Evolutionary conservation across 2,888 invertebrate species (phyloP), one percentile per base, ranked within the genome.

Genomic region (Criorhina ranunculi): DNA sequence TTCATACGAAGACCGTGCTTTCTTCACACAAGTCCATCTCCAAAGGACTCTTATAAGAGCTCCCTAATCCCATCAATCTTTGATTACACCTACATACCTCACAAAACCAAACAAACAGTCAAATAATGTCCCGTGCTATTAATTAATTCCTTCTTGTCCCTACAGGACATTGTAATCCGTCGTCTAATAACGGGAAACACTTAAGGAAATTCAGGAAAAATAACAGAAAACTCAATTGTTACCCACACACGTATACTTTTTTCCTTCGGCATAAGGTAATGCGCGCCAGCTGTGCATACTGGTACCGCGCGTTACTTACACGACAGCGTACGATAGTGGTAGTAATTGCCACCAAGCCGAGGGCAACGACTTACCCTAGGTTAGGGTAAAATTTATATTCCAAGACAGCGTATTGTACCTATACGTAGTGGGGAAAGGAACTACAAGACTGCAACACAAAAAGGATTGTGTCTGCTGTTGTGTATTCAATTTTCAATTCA

Each of bases 291-390:
- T 83, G 82, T 78, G 60, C 44, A 37, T 51, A 57, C 44, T 29
- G 44, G 42, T 44, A 33, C 44, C 11, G 11, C 31, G 33, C 57
- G 15, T 53, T 37, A 49, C 59, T 24, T 59, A 2, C 31, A 35
- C 11, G 29, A 5, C 44, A 15, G 37, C 49, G 44, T 35, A 17
- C 35, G 42, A 29, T 51, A 37, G 64, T 49, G 40, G 40, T 66
- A 73, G 73, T 73, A 46, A 33, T 62, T 81, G 77, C 64, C 64
- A 57, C 77, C 57, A 49, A 64, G 11, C 42, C 51, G 53, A 53
- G 67, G 62, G 69, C 79, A 73, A 72, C 60, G 64, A 62, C 79
- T 79, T 83, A 73, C 49, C 83, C 83, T 79, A 83, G 83, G 83
- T 83, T 83, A 83, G 83, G 83, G 79, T 64, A 73, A 37, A 46